phyloP scores from a whole-genome alignment of 2,113 vertebrate genomes.

The Zootoca vivipara region DNA sequence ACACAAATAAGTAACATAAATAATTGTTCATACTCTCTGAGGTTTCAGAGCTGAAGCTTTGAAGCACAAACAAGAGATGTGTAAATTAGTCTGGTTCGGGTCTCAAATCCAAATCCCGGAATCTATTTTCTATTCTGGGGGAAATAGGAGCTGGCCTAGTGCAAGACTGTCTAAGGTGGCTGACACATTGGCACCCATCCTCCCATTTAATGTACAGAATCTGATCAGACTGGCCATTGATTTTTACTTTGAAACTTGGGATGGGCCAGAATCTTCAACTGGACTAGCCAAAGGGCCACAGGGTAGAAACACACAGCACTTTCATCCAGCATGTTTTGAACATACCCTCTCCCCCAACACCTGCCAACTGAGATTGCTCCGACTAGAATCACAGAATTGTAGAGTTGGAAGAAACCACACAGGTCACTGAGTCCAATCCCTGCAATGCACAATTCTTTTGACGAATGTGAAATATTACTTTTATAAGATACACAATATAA shows the following conservation, averaged over 20 bases:
- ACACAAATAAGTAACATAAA: background rate
- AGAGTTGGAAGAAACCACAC: too few species aligned
- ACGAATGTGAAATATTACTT: background rate
- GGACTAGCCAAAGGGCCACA: background rate
- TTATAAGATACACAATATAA: background rate
- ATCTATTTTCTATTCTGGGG: background rate
- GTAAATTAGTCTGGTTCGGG: background rate
- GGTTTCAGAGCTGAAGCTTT: background rate
- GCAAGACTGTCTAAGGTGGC: background rate
- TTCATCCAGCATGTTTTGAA: background rate
- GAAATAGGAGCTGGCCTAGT: background rate
- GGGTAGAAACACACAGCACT: background rate
- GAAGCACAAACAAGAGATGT: conserved; percentile 10
- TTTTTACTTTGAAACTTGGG: background rate
- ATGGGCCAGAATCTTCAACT: background rate
- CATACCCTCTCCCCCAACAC: too few species aligned
- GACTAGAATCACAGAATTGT: too few species aligned
- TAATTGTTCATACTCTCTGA: background rate
- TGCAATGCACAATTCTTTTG: background rate
- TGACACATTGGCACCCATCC: background rate
- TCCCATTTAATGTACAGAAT: background rate
- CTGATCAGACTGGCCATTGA: background rate
- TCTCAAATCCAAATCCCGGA: background rate
- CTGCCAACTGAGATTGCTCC: too few species aligned
- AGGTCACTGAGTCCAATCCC: too few species aligned